phyloP scores from a whole-genome alignment of 2,797 vertebrate species.

The Melanogrammus aeglefinus region DNA sequence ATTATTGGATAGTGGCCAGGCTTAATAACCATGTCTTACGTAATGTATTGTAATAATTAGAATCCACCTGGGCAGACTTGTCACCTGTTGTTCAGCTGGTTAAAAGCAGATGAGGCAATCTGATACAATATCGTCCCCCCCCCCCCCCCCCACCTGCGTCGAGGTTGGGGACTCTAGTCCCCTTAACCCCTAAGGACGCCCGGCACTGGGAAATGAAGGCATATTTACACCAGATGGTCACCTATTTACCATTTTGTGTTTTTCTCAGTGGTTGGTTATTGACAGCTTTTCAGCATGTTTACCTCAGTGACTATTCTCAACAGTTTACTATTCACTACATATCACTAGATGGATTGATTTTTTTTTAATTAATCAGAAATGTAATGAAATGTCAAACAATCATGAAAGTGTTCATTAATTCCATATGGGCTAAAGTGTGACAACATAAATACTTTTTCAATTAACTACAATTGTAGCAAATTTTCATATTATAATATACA shows the following conservation, averaged over 20 bases:
- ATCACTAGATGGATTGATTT: neutral
- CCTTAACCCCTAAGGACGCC: conserved; percentile 10
- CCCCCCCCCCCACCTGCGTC: conserved; percentile 21
- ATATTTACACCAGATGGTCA: conserved; percentile 43
- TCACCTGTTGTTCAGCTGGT: conserved; percentile 53
- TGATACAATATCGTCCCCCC: conserved; percentile 26
- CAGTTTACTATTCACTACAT: neutral
- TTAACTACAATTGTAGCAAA: neutral
- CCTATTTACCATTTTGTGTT: conserved; percentile 40
- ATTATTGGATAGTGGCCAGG: neutral
- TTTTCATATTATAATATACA: neutral
- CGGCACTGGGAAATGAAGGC: conserved; percentile 32
- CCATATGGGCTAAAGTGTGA: neutral
- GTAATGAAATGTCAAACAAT: neutral
- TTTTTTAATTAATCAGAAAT: neutral
- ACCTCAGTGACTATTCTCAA: neutral
- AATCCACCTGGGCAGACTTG: conserved; percentile 30
- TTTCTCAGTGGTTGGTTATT: conserved; percentile 38
- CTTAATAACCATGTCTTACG: neutral
- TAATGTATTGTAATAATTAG: neutral
- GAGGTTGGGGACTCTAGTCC: neutral
- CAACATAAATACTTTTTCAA: neutral
- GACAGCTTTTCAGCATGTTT: conserved; percentile 5
- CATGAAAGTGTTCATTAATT: neutral
- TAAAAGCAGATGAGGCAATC: conserved; percentile 39